A percentile compares a stretch with the other conserved stretches of the same genome.
Evolutionary conservation across 1,140 invertebrate genomes (phyloP).

Genomic region (Sitophilus oryzae): DNA sequence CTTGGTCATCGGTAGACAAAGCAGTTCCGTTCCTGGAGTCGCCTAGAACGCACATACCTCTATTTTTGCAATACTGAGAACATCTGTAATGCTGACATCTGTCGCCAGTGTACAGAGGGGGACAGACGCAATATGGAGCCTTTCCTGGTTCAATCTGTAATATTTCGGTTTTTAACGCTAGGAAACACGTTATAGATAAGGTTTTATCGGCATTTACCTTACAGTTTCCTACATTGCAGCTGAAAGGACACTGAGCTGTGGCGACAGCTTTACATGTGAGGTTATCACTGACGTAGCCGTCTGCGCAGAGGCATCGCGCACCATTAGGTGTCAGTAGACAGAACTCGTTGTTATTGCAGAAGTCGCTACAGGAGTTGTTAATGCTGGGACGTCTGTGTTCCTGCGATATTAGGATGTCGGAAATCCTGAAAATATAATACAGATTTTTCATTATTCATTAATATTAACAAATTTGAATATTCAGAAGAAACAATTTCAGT

Average conservation of each 20-base stretch:
- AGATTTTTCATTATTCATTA: too few species aligned
- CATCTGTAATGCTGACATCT: slow-evolving; percentile 60
- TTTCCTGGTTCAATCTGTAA: slow-evolving; percentile 21
- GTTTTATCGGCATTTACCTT: slow-evolving; percentile 8
- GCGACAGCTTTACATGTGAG: slow-evolving; percentile 13
- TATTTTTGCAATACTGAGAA: slow-evolving; percentile 58
- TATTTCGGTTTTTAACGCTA: neutral
- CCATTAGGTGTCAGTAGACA: slow-evolving; percentile 50
- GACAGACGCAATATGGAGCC: slow-evolving; percentile 53
- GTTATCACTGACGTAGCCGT: slow-evolving; percentile 44
- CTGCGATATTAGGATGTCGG: slow-evolving; percentile 63
- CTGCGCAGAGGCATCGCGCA: slow-evolving; percentile 60
- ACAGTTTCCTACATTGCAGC: slow-evolving; percentile 15
- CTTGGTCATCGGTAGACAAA: slow-evolving; percentile 1
- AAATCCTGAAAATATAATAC: slow-evolving; percentile 43
- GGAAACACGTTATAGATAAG: neutral
- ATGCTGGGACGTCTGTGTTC: slow-evolving; percentile 54
- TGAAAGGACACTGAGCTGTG: slow-evolving; percentile 4
- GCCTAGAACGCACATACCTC: slow-evolving; percentile 54
- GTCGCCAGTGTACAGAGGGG: slow-evolving; percentile 53
- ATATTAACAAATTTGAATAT: too few species aligned
- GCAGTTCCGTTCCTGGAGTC: slow-evolving; percentile 17
- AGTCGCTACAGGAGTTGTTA: slow-evolving; percentile 46
- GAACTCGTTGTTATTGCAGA: slow-evolving; percentile 54
- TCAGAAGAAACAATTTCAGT: too few species aligned